Evolutionary conservation across 2,113 vertebrate genomes (phyloP), one percentile per base, ranked within the genome.

Genomic region (Columbina picui): DNA sequence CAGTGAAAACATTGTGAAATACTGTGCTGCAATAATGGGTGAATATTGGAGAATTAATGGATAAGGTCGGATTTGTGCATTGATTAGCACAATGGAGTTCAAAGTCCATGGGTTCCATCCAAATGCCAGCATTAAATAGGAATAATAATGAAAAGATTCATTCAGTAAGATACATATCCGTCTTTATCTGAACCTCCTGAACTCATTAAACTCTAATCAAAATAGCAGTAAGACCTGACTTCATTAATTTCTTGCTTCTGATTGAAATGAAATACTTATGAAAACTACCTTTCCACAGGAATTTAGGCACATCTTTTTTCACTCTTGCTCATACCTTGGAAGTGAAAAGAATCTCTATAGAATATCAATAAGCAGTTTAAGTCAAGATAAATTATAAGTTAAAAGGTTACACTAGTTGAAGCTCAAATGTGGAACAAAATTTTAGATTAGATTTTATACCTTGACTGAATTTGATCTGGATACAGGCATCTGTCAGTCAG

Each of bases 141-240:
- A 90, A 73, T 38, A 85, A 85, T 52, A 92, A 67, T 67, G 10
- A 76, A 93, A 95, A 91, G 5, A 59, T 63, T 76, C 1, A 38
- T 87, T 67, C 57, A 69, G 25, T 61, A 50, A 87, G 53, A 57
- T 69, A 65, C 20, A 85, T 87, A 67, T 38, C 19, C 3, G 1
- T 68, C 64, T 91, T 92, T 76, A 85, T 50, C 32, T 60, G 53
- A 87, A 83, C 9, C 5, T 87, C 78, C 59, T 91, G 67, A 89
- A 89, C 53, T 82, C 56, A 52, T 71, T 85, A 82, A 93, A 83
- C 15, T 83, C 36, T 57, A 94, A 88, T 77, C 55, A 91, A 93
- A 91, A 77, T 36, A 83, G 39, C 17, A 23, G 10, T 56, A 85
- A 69, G 50, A 41, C 23, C 18, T 74, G 32, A 50, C 10, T 91